Base-by-base conservation (phyloP, 2,113 vertebrate species). In the Nibea coibor region DNA sequence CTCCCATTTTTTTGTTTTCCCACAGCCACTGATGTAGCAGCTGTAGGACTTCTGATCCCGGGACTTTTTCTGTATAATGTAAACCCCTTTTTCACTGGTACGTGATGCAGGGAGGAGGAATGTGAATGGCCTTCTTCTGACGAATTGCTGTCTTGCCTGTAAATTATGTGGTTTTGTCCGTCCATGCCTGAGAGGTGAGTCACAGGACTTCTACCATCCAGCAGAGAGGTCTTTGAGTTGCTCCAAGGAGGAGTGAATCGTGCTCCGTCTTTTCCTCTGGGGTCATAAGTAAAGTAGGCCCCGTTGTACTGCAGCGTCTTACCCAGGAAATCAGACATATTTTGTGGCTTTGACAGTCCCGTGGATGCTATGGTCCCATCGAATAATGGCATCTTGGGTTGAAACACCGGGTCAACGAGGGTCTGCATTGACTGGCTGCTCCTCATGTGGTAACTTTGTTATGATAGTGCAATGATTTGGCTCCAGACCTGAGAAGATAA, bases 201-300 rank as follows among this genome's bases (percentile, higher is more conserved):
- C 57, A 90, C 63, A 19, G 94, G 54, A 75, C 80, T 90, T 26
- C 86, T 64, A 0, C 92, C n/a, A 3, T 90, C 95, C 45, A 83
- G 87, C 24, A 87, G 48, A 67, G 87, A 91, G 0, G 93, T 0
- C 12, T 94, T 84, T 0, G 91, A 68, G 0, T 93, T 91, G 64
- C 83, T 94, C 96, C 96, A 97, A 4, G 70, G 74, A 19, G 77
- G 57, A 14, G 69, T 70, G 16, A 91, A 89, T 66, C 93, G 91
- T 0, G 88, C 84, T 15, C 79, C 73, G 0, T 95, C 92, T 4
- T 93, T 92, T 67, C 70, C 90, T 66, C 75, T 90, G 68, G 96
- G 72, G 0, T 94, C 91, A 75, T 95, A 97, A 58, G 96, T 28
- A 4, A 96, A 96, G 84, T 96, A 98, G 63, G 94, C 84, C 3